Evolutionary conservation across 2,888 invertebrate species (phyloP).

Genomic region (Amblyteles armatorius): DNA sequence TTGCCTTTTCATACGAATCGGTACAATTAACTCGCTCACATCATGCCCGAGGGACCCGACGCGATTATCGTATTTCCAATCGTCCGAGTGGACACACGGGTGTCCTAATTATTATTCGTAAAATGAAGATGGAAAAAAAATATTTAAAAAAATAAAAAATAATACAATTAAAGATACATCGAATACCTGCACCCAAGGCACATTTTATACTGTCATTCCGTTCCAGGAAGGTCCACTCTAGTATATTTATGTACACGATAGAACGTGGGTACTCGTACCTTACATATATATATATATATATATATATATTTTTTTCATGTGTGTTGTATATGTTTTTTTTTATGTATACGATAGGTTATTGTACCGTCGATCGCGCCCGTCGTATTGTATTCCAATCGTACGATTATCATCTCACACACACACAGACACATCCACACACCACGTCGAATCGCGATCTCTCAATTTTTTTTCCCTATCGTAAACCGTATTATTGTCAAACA

Average conservation of each 20-base stretch:
- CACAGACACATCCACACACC: slow-evolving; percentile 11
- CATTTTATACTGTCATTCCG: slow-evolving; percentile 84
- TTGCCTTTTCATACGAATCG: background rate
- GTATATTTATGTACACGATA: slow-evolving; percentile 64
- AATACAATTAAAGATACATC: slow-evolving; percentile 68
- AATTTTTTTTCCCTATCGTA: slow-evolving; percentile 72
- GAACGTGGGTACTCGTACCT: slow-evolving; percentile 41
- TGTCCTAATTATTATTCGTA: slow-evolving; percentile 52
- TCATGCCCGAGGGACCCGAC: slow-evolving; percentile 41
- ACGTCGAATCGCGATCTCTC: slow-evolving; percentile 45
- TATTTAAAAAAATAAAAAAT: slow-evolving; percentile 9
- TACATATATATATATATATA: slow-evolving; percentile 42
- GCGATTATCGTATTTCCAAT: slow-evolving; percentile 44
- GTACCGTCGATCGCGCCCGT: slow-evolving; percentile 48
- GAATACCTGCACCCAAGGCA: slow-evolving; percentile 83
- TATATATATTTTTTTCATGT: slow-evolving; percentile 46
- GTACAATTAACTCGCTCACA: slow-evolving; percentile 27
- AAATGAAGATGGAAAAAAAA: background rate
- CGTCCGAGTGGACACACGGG: slow-evolving; percentile 60
- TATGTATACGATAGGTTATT: slow-evolving; percentile 65
- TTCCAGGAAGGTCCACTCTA: slow-evolving; percentile 73
- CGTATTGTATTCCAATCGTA: background rate
- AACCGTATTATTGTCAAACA: slow-evolving; percentile 83
- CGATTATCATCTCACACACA: background rate
- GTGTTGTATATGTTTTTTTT: slow-evolving; percentile 53